These are phyloP conservation scores for Haliclystus octoradiatus DNA, from an alignment of 30 jellyfish, hydroid and myxozoan species.

Conservation along the genomic window DNA sequence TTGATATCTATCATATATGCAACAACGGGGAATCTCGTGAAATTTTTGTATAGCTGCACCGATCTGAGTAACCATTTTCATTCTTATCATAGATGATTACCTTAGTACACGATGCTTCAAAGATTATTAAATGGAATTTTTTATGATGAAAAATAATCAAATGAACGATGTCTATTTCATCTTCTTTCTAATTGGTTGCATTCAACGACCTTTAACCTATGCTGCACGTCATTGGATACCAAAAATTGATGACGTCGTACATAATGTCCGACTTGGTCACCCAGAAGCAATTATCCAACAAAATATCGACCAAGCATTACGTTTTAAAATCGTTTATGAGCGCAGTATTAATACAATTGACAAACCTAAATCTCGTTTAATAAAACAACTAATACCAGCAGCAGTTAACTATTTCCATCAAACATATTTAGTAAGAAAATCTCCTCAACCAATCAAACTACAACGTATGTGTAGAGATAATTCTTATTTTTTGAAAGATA, in stretches of 20 bases:
- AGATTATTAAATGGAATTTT: neutral
- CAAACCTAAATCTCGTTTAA: slow-evolving; percentile 29
- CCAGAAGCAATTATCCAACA: slow-evolving; percentile 24
- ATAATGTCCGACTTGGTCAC: slow-evolving; percentile 70
- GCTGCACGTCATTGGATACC: slow-evolving; percentile 72
- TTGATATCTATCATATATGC: too few species aligned
- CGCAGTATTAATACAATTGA: slow-evolving; percentile 39
- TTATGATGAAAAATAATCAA: neutral
- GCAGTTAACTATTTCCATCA: slow-evolving; percentile 69
- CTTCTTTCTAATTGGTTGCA: neutral
- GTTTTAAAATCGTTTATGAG: slow-evolving; percentile 57
- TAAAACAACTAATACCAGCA: slow-evolving; percentile 62
- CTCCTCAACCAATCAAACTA: slow-evolving; percentile 42
- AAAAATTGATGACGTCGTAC: slow-evolving; percentile 54
- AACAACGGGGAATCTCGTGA: too few species aligned
- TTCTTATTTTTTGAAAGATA: slow-evolving; percentile 57
- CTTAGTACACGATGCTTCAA: too few species aligned
- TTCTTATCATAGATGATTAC: too few species aligned
- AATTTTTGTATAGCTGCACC: too few species aligned
- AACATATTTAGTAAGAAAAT: slow-evolving; percentile 46
- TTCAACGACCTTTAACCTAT: neutral
- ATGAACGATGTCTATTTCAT: neutral
- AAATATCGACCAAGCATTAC: slow-evolving; percentile 47
- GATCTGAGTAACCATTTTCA: too few species aligned
- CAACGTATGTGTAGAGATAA: slow-evolving; percentile 83